Conservation (phyloP, 1,140 invertebrate genomes). For the Andrena cerasifolii region DNA sequence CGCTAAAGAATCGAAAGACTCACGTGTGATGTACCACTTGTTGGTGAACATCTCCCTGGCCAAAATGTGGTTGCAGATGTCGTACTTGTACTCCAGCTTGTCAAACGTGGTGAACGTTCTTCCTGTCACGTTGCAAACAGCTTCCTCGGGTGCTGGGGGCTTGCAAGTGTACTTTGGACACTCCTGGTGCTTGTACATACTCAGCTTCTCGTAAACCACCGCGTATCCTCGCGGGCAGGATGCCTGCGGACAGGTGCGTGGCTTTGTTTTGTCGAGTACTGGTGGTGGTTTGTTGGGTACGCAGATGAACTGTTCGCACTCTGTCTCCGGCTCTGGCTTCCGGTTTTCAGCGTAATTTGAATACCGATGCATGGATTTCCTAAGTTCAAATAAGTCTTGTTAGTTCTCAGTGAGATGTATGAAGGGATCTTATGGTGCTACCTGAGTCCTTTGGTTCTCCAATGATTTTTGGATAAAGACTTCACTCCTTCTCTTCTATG, state of each 20-base stretch:
- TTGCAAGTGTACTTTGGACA: conserved; percentile 85
- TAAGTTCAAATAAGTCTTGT: not conserved
- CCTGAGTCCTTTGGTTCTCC: conserved; percentile 11
- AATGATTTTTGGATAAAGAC: not conserved
- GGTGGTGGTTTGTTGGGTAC: conserved; percentile 77
- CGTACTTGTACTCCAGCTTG: conserved; percentile 88
- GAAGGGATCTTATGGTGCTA: not conserved
- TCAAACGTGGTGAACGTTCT: conserved; percentile 91
- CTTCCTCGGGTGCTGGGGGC: conserved; percentile 84
- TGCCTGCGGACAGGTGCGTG: conserved; percentile 81
- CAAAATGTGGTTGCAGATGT: conserved; percentile 90
- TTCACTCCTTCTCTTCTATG: conserved; percentile 11
- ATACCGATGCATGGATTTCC: conserved; percentile 8
- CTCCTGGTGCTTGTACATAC: conserved; percentile 64
- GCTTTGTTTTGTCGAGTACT: conserved; percentile 62
- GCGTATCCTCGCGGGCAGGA: conserved; percentile 84
- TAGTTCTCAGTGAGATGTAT: not conserved
- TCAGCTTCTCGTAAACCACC: conserved; percentile 71
- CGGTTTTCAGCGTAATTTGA: not conserved
- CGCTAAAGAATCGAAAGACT: conserved; percentile 12
- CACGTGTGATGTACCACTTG: conserved; percentile 67
- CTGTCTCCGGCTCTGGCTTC: conserved; percentile 1
- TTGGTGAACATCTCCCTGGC: conserved; percentile 84
- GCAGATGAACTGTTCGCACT: conserved; percentile 83
- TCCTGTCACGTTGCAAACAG: conserved; percentile 88